Base-by-base conservation (phyloP, 2,888 invertebrate species). In the Diplazon laetatorius region DNA sequence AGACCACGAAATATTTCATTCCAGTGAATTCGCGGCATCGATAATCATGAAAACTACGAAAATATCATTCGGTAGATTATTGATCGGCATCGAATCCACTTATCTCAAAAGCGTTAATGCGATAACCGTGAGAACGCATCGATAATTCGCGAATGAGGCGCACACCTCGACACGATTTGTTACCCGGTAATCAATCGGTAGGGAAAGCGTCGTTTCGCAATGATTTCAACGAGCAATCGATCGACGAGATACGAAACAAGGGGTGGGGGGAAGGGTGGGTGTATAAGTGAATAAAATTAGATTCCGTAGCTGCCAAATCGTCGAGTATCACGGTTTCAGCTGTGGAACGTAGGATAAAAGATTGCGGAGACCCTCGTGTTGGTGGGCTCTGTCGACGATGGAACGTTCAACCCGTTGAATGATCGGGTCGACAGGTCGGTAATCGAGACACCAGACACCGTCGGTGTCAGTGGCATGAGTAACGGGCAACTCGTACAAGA, bases 371-470 rank as follows among this genome's bases (percentile, higher is more conserved):
- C 20, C 68, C 55, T 69, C 52, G 57, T 59, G 48, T 60, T 65
- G n/a, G 42, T 50, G 44, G 25, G n/a, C n/a, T n/a, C 55, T 63
- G 70, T 44, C 65, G 50, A 55, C 69, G 69, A 63, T 55, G 60
- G 14, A 20, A 66, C 48, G 46, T 59, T n/a, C n/a, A 68, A 74
- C 30, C 46, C 52, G 71, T 48, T 70, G 63, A 76, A 65, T 55
- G 62, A 69, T 52, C 35, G 57, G 46, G 74, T 63, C 57, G 62
- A 63, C 62, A 55, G 75, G 55, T 69, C 65, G 60, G 75, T 69
- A 62, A 69, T 75, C 75, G 66, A 80, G 84, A 80, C 75, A 78
- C 76, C 74, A 62, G 60, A 71, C 71, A 71, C 70, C 59, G 63
- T 59, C 44, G 39, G 70, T 57, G 50, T 25, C 63, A 18, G 48